Conservation (phyloP, 2,113 vertebrate genomes). For the Nasalis larvatus region DNA sequence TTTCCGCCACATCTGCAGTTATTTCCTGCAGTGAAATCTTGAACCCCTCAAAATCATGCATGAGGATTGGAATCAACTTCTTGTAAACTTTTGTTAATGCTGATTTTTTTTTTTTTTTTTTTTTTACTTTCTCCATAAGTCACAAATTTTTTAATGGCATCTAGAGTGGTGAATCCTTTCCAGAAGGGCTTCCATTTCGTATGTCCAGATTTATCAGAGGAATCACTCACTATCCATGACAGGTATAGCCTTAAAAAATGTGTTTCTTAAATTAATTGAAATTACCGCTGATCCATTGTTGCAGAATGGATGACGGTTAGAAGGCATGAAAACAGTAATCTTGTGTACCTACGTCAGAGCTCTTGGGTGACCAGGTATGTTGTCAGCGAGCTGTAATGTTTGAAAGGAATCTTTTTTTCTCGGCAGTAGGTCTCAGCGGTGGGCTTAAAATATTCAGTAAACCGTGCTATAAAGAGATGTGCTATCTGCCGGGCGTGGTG, state of each 20-base stretch:
- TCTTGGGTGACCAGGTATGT: neutral
- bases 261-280: neutral
- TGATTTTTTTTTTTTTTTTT: neutral
- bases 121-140: neutral
- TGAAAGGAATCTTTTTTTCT: neutral
- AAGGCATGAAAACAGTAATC: neutral
- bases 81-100: neutral
- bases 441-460: neutral
- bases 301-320: neutral
- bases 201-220: neutral
- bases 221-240: neutral
- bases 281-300: neutral
- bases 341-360: neutral
- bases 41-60: neutral
- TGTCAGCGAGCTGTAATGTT: neutral
- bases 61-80: neutral
- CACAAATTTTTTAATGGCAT: neutral
- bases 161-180: neutral
- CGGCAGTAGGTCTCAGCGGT: neutral
- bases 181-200: neutral
- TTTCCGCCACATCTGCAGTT: neutral
- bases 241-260: neutral
- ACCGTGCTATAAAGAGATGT: neutral
- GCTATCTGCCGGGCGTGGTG: neutral
- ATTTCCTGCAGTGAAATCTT: neutral